Percentiles rank a stretch among this genome's conserved stretches.
These are phyloP conservation scores for Prionace glauca DNA, from an alignment of 2,797 vertebrate species.

Conservation along the genomic window DNA sequence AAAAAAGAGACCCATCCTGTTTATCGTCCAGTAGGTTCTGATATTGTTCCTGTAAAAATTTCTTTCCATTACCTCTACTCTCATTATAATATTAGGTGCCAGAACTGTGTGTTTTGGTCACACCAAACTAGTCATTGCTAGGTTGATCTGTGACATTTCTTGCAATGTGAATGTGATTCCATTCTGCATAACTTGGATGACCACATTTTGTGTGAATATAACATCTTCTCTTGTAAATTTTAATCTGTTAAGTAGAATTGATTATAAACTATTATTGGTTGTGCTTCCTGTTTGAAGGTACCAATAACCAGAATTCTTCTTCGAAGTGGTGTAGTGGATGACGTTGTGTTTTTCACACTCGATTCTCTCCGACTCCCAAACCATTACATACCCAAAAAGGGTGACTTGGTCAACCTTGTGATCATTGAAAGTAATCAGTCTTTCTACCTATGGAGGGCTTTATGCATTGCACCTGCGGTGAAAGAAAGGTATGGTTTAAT, in stretches of 20 bases:
- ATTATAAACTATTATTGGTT: not conserved
- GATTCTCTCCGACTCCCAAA: slow-evolving; percentile 73
- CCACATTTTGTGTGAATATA: not conserved
- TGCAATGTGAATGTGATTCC: not conserved
- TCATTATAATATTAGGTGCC: not conserved
- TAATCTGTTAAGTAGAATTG: too few relatives aligned
- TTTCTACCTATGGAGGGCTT: slow-evolving; percentile 78
- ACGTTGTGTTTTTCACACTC: slow-evolving; percentile 79
- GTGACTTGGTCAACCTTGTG: slow-evolving; percentile 73
- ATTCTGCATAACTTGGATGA: not conserved
- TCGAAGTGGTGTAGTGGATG: slow-evolving; percentile 71
- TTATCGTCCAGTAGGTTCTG: not conserved
- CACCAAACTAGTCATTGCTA: not conserved
- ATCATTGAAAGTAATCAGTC: slow-evolving; percentile 90
- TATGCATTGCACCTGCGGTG: slow-evolving; percentile 73
- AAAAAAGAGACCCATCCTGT: not conserved
- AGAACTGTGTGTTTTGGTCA: not conserved
- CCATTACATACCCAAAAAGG: slow-evolving; percentile 61
- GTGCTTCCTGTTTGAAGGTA: slow-evolving; percentile 57
- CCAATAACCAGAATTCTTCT: slow-evolving; percentile 69
- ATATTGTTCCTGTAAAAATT: not conserved
- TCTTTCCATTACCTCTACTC: not conserved
- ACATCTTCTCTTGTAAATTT: not conserved
- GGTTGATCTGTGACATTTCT: too few relatives aligned
- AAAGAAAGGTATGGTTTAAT: slow-evolving; percentile 55